Conservation (phyloP, 2,113 vertebrate species). For the Cercocebus atys region DNA sequence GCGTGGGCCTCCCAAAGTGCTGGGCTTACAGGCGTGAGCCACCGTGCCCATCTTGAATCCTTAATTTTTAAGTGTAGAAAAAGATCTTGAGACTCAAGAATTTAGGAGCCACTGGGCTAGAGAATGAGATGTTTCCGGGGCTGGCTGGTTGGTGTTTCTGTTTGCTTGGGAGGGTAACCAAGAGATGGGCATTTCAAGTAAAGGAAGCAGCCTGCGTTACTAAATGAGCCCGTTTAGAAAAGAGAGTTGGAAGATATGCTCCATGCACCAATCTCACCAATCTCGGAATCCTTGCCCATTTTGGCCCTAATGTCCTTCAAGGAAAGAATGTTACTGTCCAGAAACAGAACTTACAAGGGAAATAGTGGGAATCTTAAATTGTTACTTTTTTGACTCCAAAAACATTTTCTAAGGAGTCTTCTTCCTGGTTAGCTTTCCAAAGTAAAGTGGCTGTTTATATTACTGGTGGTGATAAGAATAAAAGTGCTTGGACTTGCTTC, state of each 20-base stretch:
- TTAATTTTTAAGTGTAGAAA: neutral
- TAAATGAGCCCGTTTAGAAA: neutral
- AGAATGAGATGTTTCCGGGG: neutral
- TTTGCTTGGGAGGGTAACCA: neutral
- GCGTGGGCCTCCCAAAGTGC: no score
- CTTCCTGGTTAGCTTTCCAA: neutral
- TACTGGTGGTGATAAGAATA: neutral
- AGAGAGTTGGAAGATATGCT: neutral
- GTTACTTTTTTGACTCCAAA: neutral
- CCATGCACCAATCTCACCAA: fast-evolving
- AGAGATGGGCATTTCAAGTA: neutral
- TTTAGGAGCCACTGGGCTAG: neutral
- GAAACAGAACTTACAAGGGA: neutral
- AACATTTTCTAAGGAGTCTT: neutral
- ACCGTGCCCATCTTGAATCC: neutral
- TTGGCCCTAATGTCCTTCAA: neutral
- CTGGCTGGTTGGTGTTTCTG: neutral
- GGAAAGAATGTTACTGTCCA: neutral
- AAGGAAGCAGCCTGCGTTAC: neutral
- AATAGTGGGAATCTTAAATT: neutral
- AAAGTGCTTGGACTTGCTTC: neutral
- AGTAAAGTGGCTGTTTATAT: neutral
- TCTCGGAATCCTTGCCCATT: neutral
- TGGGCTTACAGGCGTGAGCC: no score
- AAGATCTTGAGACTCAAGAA: neutral